Evolutionary conservation across 35 echinoderm and acorn worm genomes (phyloP), one percentile per base, ranked within the genome.

Genomic region (Acanthaster planci): DNA sequence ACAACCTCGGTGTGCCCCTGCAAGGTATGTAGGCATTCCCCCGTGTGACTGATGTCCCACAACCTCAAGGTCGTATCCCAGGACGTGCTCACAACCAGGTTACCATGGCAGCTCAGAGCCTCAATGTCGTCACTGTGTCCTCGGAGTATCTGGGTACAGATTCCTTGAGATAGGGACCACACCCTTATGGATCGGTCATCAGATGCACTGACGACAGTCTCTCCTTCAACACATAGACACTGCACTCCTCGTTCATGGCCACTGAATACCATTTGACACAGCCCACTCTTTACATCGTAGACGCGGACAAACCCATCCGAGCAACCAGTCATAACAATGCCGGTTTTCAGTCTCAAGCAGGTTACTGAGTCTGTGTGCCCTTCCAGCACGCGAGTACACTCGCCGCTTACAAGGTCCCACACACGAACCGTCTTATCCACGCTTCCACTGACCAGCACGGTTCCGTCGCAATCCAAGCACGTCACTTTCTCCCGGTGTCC

Each of bases 121-220:
- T 94, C 82, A 56, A 94, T 94, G 37, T 94, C 92, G 87, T 94
- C 92, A 32, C 57, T 82, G 29, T 94, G 92, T 37, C 92, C 92
- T 78, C 87, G 38, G 0, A 94, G 77, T 37, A 87, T 68, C 10
- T 94, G 92, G 3, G 42, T 67, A 84, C 87, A 94, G 21, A 47
- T 77, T 34, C 82, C 87, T 42, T 76, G 83, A 55, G 82, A 79
- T 51, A 81, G 83, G 7, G 87, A 90, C 92, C 92, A 94, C 10
- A 94, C 84, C 32, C 88, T 54, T 4, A 94, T 37, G 15, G 87
- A 82, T 59, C 84, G 87, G 72, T 37, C 84, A 14, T 12, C 18
- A 78, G 50, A 81, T 9, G 91, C 86, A 84, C 85, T 88, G 39
- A 93, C 72, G 39, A 93, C 47, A 32, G 38, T 64, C 14, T 55